A percentile compares a stretch with the other conserved stretches of the same genome.
Conservation (phyloP, 2,888 invertebrate genomes). For the Pollenia labialis region DNA sequence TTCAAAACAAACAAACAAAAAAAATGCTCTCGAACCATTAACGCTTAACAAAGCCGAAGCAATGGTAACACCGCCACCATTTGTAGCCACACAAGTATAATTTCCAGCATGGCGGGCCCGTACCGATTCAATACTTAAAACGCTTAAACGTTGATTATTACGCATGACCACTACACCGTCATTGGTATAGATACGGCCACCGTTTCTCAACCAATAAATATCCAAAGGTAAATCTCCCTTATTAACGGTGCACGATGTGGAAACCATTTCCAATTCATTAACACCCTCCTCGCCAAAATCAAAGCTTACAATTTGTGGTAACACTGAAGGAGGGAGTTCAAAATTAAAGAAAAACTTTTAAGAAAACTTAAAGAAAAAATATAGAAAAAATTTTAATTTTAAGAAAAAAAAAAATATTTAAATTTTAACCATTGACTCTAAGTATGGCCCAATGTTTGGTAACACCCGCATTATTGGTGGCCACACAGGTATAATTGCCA, state of each 20-base stretch:
- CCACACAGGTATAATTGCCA: conserved; percentile 87
- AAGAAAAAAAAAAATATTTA: background rate
- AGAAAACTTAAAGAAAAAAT: conserved; percentile 48
- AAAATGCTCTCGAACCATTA: conserved; percentile 84
- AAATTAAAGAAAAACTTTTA: conserved; percentile 35
- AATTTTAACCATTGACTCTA: conserved; percentile 86
- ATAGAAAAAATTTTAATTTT: background rate
- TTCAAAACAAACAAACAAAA: conserved; percentile 11
- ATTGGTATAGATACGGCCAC: conserved; percentile 84
- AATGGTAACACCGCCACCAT: conserved; percentile 86
- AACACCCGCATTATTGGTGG: conserved; percentile 86
- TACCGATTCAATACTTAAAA: conserved; percentile 87
- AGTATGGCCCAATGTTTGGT: conserved; percentile 86
- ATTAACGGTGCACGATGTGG: conserved; percentile 89
- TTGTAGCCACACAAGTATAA: conserved; percentile 87
- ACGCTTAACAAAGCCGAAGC: conserved; percentile 86
- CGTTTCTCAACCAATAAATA: conserved; percentile 89
- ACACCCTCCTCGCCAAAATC: conserved; percentile 89
- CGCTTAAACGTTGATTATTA: conserved; percentile 87
- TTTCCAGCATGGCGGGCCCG: conserved; percentile 87
- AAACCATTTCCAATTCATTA: conserved; percentile 88
- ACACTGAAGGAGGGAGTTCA: conserved; percentile 84
- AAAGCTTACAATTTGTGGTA: conserved; percentile 89
- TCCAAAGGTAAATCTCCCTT: conserved; percentile 92
- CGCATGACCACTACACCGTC: conserved; percentile 86